Percentiles rank a stretch among this genome's conserved stretches.
phyloP scores from a whole-genome alignment of 2,797 vertebrate genomes.

The Neomorphus geoffroyi region DNA sequence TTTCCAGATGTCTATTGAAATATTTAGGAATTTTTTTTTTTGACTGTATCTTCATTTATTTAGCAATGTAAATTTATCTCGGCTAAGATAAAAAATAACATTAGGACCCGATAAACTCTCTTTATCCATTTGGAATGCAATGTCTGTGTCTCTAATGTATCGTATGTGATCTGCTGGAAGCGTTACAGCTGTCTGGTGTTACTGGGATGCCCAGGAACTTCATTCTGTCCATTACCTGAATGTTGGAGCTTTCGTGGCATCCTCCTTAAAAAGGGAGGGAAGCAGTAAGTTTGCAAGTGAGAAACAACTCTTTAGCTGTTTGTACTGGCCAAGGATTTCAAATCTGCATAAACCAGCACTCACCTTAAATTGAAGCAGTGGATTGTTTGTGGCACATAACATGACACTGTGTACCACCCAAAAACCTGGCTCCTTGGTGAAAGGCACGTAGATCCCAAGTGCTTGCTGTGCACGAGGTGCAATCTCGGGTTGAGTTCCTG shows the following conservation, averaged over 20 bases:
- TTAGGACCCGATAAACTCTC: neutral
- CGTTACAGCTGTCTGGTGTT: neutral
- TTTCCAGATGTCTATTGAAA: neutral
- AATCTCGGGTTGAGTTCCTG: neutral
- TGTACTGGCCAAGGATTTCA: neutral
- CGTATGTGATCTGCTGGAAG: neutral
- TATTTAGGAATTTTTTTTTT: neutral
- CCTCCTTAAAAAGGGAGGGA: neutral
- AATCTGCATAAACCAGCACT: neutral
- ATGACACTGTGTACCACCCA: neutral
- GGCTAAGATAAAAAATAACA: neutral
- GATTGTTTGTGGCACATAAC: neutral
- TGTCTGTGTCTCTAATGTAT: neutral
- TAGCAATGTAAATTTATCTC: neutral
- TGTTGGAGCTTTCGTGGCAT: neutral
- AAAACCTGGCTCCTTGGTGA: neutral
- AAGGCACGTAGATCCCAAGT: fast-evolving
- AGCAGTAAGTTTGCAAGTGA: neutral
- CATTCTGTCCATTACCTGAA: neutral
- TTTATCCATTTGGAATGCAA: neutral
- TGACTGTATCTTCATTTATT: neutral
- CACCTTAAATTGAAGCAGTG: neutral
- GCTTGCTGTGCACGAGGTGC: neutral
- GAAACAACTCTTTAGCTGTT: neutral
- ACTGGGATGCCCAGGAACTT: neutral